phyloP scores from a whole-genome alignment of 2,113 vertebrate species.

The Scortum barcoo region DNA sequence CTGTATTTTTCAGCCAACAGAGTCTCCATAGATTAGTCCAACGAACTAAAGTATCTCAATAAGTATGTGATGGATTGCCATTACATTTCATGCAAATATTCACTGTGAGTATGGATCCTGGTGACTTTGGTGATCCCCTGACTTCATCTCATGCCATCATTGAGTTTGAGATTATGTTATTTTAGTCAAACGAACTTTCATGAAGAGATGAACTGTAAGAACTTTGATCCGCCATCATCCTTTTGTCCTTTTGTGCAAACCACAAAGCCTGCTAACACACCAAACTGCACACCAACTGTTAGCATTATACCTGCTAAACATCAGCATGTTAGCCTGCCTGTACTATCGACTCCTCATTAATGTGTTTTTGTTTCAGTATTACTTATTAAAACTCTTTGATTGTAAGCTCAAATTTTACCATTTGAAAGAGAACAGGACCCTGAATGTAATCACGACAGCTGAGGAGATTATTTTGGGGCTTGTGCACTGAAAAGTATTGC shows the following conservation, averaged over 20 bases:
- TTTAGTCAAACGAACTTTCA: too few relatives aligned
- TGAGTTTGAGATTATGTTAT: too few relatives aligned
- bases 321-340: background rate
- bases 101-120: too few relatives aligned
- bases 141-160: too few relatives aligned
- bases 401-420: background rate
- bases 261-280: background rate
- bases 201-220: too few relatives aligned
- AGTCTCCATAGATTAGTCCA: too few relatives aligned
- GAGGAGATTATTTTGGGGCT: too few relatives aligned
- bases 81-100: too few relatives aligned
- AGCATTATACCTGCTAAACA: background rate
- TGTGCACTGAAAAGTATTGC: background rate
- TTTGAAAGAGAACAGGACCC: background rate
- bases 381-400: background rate
- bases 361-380: background rate
- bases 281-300: background rate
- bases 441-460: background rate
- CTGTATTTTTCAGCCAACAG: background rate
- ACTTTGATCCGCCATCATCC: background rate
- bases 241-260: background rate
- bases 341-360: too few relatives aligned
- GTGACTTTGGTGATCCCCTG: too few relatives aligned
- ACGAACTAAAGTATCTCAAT: too few relatives aligned
- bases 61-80: too few relatives aligned